Evolutionary conservation across 1,140 invertebrate genomes (phyloP).

Genomic region (Brachionus manjavacas): DNA sequence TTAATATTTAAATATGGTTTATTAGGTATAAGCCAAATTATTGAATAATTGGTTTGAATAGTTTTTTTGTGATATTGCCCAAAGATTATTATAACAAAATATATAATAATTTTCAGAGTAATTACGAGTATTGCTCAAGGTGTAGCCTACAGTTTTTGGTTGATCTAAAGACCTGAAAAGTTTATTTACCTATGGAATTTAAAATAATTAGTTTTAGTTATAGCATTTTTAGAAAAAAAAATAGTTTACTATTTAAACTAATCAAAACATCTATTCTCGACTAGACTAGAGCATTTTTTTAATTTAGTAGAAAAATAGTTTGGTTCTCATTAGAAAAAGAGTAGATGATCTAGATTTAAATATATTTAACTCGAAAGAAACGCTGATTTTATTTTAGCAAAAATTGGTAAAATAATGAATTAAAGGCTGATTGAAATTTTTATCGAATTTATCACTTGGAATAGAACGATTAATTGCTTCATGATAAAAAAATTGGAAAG

Average conservation of each 20-base stretch:
- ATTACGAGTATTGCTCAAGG: background rate
- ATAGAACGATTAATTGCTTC: background rate
- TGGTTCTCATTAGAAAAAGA: conserved; percentile 12
- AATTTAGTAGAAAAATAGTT: background rate
- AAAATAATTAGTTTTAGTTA: conserved; percentile 23
- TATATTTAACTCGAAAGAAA: background rate
- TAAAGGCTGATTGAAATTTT: background rate
- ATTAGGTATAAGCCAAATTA: background rate
- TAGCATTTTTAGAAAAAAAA: conserved; percentile 6
- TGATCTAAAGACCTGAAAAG: background rate
- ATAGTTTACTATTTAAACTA: background rate
- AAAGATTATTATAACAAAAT: background rate
- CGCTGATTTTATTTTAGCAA: background rate
- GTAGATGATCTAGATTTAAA: background rate
- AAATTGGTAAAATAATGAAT: background rate
- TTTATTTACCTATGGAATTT: background rate
- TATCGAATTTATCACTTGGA: background rate
- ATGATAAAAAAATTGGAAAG: background rate
- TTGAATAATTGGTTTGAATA: background rate
- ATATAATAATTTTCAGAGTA: background rate
- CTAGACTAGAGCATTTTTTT: conserved; percentile 13
- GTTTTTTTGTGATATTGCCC: background rate
- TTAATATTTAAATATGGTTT: background rate
- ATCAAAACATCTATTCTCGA: conserved; percentile 13
- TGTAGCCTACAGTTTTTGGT: background rate